phyloP scores from a whole-genome alignment of 2,113 vertebrate genomes.

The Mustela nigripes region DNA sequence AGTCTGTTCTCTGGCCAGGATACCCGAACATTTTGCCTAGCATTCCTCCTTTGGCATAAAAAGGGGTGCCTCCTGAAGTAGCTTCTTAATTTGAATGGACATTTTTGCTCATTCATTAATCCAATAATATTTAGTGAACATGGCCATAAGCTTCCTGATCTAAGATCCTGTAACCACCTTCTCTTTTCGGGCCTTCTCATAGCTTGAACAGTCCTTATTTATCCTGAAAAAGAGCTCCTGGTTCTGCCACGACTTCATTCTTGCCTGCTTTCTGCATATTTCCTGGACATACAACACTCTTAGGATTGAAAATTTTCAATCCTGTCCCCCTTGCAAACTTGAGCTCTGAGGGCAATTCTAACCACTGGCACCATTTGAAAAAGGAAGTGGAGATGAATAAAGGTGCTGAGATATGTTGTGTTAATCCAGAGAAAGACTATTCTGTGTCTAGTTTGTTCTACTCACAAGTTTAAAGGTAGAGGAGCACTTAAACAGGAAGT shows the following conservation, averaged over 20 bases:
- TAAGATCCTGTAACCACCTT: background rate
- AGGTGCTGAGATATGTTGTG: background rate
- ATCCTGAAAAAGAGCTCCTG: background rate
- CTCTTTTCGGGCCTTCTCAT: background rate
- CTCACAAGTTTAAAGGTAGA: constrained; percentile 17
- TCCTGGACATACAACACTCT: background rate
- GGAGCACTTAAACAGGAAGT: background rate
- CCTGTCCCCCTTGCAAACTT: background rate
- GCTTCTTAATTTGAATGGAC: background rate
- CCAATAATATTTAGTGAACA: background rate
- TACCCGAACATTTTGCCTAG: background rate
- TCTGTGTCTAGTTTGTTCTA: background rate
- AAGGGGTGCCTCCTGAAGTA: background rate
- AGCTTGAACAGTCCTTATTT: background rate
- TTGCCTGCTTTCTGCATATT: background rate
- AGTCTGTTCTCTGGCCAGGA: background rate
- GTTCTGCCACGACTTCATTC: background rate
- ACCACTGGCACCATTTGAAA: background rate
- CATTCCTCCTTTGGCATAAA: background rate
- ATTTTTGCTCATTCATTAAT: background rate
- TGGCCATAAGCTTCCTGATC: background rate
- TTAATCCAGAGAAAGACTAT: background rate
- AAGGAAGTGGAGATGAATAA: background rate
- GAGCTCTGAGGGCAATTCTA: background rate
- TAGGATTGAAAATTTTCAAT: background rate